These are phyloP conservation scores for Autographa gamma DNA, from an alignment of 2,888 invertebrate genomes.

Conservation along the genomic window DNA sequence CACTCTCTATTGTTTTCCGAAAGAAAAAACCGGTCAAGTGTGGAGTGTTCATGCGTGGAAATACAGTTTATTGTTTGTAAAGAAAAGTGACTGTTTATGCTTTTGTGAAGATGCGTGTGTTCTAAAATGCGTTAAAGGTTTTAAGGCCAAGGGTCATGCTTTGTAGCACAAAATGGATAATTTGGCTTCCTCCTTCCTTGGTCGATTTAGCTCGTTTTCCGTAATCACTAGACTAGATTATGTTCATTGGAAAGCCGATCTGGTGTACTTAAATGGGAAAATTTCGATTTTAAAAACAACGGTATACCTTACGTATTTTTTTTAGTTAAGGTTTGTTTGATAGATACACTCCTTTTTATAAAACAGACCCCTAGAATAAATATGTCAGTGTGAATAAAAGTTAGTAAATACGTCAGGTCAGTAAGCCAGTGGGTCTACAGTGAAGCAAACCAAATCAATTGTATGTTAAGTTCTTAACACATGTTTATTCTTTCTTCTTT, in stretches of 20 bases:
- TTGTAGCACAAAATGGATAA: too few relatives aligned
- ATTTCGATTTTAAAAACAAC: too few relatives aligned
- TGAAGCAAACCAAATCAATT: constrained; percentile 31
- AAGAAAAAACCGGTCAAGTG: constrained; percentile 36
- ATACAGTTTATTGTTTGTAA: constrained; percentile 12
- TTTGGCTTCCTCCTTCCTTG: too few relatives aligned
- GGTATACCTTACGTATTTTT: too few relatives aligned
- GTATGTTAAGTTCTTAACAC: constrained; percentile 45
- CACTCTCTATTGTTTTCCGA: constrained; percentile 27
- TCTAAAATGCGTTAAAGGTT: background rate
- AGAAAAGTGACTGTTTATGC: background rate
- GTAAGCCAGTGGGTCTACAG: constrained; percentile 26
- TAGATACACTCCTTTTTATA: too few relatives aligned
- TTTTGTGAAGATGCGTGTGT: background rate
- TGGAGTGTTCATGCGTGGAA: constrained; percentile 3
- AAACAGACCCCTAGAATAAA: too few relatives aligned
- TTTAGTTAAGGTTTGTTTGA: too few relatives aligned
- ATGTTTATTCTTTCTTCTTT: background rate
- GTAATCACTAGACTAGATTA: too few relatives aligned
- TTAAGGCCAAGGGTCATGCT: background rate
- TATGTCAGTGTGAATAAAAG: too few relatives aligned
- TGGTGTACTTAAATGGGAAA: too few relatives aligned
- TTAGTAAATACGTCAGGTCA: constrained; percentile 12
- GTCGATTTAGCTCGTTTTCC: too few relatives aligned
- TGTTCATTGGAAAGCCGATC: too few relatives aligned